Base-by-base conservation (phyloP, 2,113 vertebrate genomes). In the Prinia subflava region DNA sequence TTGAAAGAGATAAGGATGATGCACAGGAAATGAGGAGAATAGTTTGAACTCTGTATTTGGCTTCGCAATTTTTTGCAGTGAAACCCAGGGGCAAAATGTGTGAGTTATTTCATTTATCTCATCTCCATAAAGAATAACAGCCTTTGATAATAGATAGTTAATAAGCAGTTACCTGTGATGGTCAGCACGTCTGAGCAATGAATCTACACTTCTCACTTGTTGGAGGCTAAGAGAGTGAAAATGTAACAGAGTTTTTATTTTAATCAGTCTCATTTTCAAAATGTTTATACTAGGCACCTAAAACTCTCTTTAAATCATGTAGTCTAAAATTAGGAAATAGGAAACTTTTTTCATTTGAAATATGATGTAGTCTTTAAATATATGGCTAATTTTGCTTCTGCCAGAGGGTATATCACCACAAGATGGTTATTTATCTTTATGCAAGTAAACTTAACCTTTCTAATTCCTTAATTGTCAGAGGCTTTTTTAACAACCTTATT, bases 1-100 rank as follows among this genome's bases (percentile, higher is more conserved):
- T 71, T 79, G 31, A 88, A 85, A 49, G 46, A 88, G 19, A 23
- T 39, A 73, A 83, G n/a, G 59, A 85, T 8, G 3, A n/a, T 83
- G 30, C 10, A 88, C 28, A 75, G 19, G 33, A 74, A 88, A 71
- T 0, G 0, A 75, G 5, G 5, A 73, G 2, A 21, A 65, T 33
- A 19, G 21, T 56, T 89, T 80, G 41, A 65, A 18, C 6, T 44
- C 11, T 33, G 5, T n/a, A 21, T 60, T 67, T 73, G 49, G 19
- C 9, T 63, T 69, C 30, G 33, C 15, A 41, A 27, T 42, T 30
- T 68, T 60, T 55, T 90, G 22, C 30, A 28, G 28, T 28, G 37
- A 75, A 88, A 50, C 3, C 20, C 20, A 37, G 31, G 25, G 31
- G 25, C 31, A 84, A 91, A 92, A 63, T 37, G 0, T 25, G 5